Evolutionary conservation across 2,888 invertebrate species (phyloP).

Genomic region (Hedya salicella): DNA sequence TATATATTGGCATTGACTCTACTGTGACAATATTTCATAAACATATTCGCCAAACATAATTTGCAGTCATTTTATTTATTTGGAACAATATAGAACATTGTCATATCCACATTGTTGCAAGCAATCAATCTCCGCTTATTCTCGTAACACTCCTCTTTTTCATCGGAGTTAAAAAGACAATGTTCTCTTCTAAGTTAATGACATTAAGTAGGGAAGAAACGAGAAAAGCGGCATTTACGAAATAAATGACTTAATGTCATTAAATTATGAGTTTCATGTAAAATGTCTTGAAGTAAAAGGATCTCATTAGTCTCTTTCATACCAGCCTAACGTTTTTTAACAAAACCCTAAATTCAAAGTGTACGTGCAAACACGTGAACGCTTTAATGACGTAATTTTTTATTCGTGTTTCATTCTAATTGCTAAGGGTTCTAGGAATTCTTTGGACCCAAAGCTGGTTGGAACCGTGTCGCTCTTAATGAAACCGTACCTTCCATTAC

Average conservation of each 20-base stretch:
- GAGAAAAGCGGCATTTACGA: background rate
- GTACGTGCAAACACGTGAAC: constrained; percentile 8
- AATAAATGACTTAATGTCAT: constrained; percentile 11
- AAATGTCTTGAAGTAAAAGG: constrained; percentile 4
- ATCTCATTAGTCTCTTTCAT: constrained; percentile 22
- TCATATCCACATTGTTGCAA: too few species aligned
- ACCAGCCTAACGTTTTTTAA: constrained; percentile 20
- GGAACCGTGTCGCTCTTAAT: constrained; percentile 24
- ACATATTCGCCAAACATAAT: too few species aligned
- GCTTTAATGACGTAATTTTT: constrained; percentile 27
- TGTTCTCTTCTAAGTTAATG: too few species aligned
- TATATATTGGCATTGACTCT: too few species aligned
- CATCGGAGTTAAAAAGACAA: too few species aligned
- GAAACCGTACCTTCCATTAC: constrained; percentile 42
- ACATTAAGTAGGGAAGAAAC: background rate
- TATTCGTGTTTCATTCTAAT: constrained; percentile 21
- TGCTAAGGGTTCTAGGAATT: constrained; percentile 16
- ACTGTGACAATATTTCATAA: too few species aligned
- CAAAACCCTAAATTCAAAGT: constrained; percentile 21
- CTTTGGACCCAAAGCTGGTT: background rate
- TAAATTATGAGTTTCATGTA: constrained; percentile 6
- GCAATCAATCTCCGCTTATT: too few species aligned
- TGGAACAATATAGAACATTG: too few species aligned
- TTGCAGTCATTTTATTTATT: too few species aligned
- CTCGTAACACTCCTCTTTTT: too few species aligned